These are phyloP conservation scores for Taxidea taxus DNA, from an alignment of 2,113 vertebrate genomes.

Conservation along the genomic window DNA sequence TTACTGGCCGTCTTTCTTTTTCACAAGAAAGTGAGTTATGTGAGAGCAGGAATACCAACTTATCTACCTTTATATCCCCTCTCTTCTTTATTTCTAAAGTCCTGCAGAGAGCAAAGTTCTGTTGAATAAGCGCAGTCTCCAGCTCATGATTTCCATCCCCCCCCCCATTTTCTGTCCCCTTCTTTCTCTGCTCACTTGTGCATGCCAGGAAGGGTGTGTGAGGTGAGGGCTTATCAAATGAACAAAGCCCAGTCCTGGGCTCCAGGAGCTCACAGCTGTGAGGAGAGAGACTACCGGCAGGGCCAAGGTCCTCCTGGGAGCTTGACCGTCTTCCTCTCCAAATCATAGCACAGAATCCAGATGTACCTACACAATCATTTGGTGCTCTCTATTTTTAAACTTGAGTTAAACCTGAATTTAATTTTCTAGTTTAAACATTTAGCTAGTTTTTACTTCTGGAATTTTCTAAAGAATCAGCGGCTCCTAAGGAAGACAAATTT, in stretches of 20 bases:
- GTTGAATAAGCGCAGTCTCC: neutral
- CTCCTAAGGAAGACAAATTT: neutral
- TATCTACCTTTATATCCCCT: neutral
- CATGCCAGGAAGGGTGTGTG: neutral
- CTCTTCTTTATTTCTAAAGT: neutral
- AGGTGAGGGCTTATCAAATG: neutral
- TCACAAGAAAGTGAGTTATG: neutral
- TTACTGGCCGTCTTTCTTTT: neutral
- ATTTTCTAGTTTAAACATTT: neutral
- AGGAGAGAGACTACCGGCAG: accelerated
- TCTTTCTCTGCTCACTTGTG: neutral
- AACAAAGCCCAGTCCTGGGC: neutral
- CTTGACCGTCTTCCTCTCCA: neutral
- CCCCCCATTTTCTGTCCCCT: neutral
- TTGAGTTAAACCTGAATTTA: neutral
- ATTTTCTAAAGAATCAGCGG: neutral
- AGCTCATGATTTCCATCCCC: neutral
- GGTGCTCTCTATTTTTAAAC: neutral
- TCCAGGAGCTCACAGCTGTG: neutral
- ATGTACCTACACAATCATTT: too few species aligned
- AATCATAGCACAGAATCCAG: neutral
- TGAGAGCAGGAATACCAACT: neutral
- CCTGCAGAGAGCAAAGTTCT: neutral
- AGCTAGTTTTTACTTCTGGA: neutral
- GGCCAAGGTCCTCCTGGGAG: neutral